Base-by-base conservation (phyloP, 2,888 invertebrate genomes). In the Imbricaverruca yamaguchii region DNA sequence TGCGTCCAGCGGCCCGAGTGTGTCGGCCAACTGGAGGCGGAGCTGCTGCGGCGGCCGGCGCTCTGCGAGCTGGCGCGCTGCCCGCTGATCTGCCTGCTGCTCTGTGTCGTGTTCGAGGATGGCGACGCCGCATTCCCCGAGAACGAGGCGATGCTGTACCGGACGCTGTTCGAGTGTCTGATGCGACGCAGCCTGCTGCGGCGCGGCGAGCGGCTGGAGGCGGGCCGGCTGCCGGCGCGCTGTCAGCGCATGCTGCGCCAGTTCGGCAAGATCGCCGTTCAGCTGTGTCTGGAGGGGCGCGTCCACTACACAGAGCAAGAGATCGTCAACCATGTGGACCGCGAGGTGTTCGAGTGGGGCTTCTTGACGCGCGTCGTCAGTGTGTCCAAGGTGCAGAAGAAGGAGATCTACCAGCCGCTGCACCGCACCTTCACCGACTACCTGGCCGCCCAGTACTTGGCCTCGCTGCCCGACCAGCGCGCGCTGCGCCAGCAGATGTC, bases 381-480 rank as follows among this genome's bases (percentile, higher is more conserved):
- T 80, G 84, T 82, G 83, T 84, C 83, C 81, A 83, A 84, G 82
- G 81, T 83, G 80, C 82, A 84, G 82, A 83, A 84, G 83, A 81
- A 83, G 81, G 83, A 84, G 81, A 84, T 84, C 81, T 84, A 85
- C 85, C 87, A 88, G 18, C 89, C 89, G 1, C 87, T 90, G 65
- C 89, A 90, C 84, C 87, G 88, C 80, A 88, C 89, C 1, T 87
- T 90, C 83, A 88, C 88, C 23, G 89, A 89, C 84, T 90, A 89
- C 84, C 85, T 90, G n/a, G 89, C 90, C 1, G 90, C 90, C 1
- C 89, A 89, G 84, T 90, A 90, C 85, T 87, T 90, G n/a, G 88
- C 89, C 0, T 89, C 90, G 0, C 86, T 90, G 10, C 89, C 89
- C 10, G 89, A 88, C 84, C 88, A 89, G 83, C 88, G 89, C 0